Base-by-base conservation (phyloP, 2,888 invertebrate species). In the Synergus gifuensis region DNA sequence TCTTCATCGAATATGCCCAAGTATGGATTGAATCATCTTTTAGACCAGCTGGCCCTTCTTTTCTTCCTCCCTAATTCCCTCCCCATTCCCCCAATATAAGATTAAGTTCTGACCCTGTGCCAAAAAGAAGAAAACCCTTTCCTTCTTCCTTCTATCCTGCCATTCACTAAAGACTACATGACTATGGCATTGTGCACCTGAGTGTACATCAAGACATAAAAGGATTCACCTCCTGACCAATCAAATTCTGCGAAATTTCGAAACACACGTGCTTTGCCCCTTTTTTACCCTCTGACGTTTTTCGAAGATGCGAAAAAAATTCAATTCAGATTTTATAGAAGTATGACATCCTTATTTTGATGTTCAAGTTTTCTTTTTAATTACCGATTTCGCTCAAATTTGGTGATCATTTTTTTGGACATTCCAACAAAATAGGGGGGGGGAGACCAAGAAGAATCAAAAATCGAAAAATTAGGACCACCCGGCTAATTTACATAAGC, bases 1-100 rank as follows among this genome's bases (percentile, higher is more conserved):
- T 69, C 69, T 28, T 69, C 69, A 69, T 69, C 69, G 46, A 69
- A 69, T 69, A 69, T 69, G 69, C 69, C 69, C 69, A 69, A 69
- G 69, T 22, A 69, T 46, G 49, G 69, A 69, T 69, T 49, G 69
- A 69, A 69, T 69, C 69, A 69, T 69, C 16, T 69, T 69, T 46
- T 69, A 46, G 69, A 69, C 69, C 69, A 69, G 69, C 49, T 69
- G 49, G 46, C 46, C 44, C 69, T 28, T 69, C 69, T 46, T 69
- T 18, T 22, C 28, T 49, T 49, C 49, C 69, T 49, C 49, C 28
- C 28, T 22, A 42, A 42, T 18, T n/a, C 11, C 16, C 46, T 28
- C 28, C 22, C 12, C 9, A 16, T 16, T 0, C 16, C 46, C 16
- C 46, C 14, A 64, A 62, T 36, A 36, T n/a, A 54, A 54, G 9